Evolutionary conservation across 2,888 invertebrate species (phyloP).

Genomic region (Tachina fera): DNA sequence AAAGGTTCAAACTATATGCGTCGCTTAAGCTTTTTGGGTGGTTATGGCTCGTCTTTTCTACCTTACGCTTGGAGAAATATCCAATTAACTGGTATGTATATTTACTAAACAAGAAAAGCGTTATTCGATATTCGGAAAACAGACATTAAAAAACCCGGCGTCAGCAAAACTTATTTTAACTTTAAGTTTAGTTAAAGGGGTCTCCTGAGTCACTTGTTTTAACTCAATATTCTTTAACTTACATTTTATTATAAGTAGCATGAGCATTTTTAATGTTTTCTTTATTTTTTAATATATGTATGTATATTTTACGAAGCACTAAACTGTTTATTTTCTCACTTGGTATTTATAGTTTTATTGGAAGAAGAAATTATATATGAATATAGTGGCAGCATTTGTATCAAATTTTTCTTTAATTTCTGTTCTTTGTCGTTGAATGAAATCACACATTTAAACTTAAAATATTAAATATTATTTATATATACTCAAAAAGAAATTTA

Average conservation of each 20-base stretch:
- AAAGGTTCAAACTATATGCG: no score
- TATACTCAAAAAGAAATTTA: constrained; percentile 42
- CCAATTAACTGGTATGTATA: no score
- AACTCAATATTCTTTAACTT: constrained; percentile 25
- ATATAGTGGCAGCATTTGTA: not conserved
- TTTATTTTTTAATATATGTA: constrained; percentile 6
- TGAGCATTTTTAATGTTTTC: constrained; percentile 6
- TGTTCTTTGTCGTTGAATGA: constrained; percentile 50
- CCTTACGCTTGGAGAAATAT: no score
- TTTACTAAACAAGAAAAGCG: no score
- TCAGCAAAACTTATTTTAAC: no score
- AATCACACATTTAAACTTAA: constrained; percentile 49
- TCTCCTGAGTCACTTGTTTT: no score
- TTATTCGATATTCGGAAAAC: no score
- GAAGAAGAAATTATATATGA: not conserved
- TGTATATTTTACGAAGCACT: not conserved
- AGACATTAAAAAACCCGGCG: no score
- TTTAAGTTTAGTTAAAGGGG: no score
- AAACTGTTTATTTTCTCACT: constrained; percentile 7
- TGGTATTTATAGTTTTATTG: constrained; percentile 3
- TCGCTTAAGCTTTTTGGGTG: no score
- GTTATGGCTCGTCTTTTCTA: no score
- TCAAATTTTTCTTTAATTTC: not conserved
- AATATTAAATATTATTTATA: constrained; percentile 44
- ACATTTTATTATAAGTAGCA: constrained; percentile 54